Conservation (phyloP, 2,113 vertebrate genomes). For the Ia io region DNA sequence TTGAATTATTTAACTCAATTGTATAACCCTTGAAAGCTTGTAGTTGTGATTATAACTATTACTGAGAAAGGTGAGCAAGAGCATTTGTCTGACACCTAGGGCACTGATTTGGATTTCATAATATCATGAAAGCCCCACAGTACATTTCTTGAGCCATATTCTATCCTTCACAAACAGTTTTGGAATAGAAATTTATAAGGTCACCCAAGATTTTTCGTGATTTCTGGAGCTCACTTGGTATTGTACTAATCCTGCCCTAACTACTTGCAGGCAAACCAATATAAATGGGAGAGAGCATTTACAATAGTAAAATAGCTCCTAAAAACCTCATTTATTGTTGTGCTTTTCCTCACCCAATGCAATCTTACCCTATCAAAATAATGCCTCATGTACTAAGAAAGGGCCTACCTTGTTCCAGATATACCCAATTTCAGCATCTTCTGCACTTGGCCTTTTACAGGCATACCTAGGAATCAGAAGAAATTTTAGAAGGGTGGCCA, state of each 20-base stretch:
- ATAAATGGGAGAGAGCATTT: not conserved
- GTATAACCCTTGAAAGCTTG: not conserved
- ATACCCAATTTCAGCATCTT: not conserved
- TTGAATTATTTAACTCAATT: not conserved
- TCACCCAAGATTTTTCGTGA: not conserved
- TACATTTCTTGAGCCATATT: not conserved
- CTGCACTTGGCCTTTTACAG: not conserved
- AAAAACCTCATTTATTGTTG: not conserved
- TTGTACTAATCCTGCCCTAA: not conserved
- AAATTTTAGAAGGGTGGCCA: not conserved
- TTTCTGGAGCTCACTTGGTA: not conserved
- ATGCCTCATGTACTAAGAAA: not conserved
- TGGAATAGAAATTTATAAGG: not conserved
- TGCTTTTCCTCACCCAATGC: not conserved
- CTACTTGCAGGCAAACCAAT: not conserved
- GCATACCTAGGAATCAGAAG: not conserved
- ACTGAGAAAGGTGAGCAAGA: not conserved
- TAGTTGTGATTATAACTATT: not conserved
- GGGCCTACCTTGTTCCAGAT: not conserved
- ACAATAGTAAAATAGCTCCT: not conserved
- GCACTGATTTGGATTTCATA: not conserved
- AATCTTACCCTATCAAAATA: not conserved
- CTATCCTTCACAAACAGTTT: not conserved
- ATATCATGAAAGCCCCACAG: not conserved
- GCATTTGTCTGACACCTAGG: not conserved